Percentiles rank a stretch among this genome's conserved stretches.
Conservation (phyloP, 2,888 invertebrate species). For the Synanthedon myopaeformis region DNA sequence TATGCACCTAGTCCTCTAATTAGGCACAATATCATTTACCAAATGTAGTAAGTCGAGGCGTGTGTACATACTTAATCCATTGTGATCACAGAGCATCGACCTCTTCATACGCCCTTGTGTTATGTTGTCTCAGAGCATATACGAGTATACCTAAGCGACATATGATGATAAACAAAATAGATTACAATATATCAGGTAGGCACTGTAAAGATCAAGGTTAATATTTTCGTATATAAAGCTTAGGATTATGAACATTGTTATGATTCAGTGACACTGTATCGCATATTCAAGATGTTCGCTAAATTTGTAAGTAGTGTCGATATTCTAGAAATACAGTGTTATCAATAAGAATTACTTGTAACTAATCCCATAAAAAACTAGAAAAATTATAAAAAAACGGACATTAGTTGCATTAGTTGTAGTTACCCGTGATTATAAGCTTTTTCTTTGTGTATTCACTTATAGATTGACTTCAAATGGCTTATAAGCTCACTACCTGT, state of each 20-base stretch:
- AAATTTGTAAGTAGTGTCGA: slow-evolving; percentile 36
- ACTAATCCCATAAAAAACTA: too few relatives aligned
- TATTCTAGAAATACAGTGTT: too few relatives aligned
- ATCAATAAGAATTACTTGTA: too few relatives aligned
- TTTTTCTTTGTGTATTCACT: too few relatives aligned
- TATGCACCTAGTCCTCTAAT: background rate
- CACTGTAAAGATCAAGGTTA: slow-evolving; percentile 41
- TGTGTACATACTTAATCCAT: slow-evolving; percentile 12
- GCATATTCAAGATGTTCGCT: slow-evolving; percentile 39
- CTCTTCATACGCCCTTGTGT: slow-evolving; percentile 19
- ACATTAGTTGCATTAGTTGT: too few relatives aligned
- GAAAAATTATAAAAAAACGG: too few relatives aligned
- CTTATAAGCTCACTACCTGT: too few relatives aligned
- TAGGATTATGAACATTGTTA: slow-evolving; percentile 15
- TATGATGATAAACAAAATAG: slow-evolving; percentile 21
- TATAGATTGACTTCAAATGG: too few relatives aligned
- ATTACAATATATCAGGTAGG: slow-evolving; percentile 8
- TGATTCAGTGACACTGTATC: slow-evolving; percentile 34
- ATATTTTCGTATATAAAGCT: slow-evolving; percentile 36
- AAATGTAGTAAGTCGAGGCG: slow-evolving; percentile 28
- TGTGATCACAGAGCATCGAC: slow-evolving; percentile 28
- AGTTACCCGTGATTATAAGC: too few relatives aligned
- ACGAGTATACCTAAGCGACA: slow-evolving; percentile 13
- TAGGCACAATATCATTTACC: slow-evolving; percentile 9
- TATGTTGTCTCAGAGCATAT: slow-evolving; percentile 12